A percentile compares a stretch with the other conserved stretches of the same genome.
Conservation (phyloP, 2,888 invertebrate genomes). For the Blastobasis adustella region DNA sequence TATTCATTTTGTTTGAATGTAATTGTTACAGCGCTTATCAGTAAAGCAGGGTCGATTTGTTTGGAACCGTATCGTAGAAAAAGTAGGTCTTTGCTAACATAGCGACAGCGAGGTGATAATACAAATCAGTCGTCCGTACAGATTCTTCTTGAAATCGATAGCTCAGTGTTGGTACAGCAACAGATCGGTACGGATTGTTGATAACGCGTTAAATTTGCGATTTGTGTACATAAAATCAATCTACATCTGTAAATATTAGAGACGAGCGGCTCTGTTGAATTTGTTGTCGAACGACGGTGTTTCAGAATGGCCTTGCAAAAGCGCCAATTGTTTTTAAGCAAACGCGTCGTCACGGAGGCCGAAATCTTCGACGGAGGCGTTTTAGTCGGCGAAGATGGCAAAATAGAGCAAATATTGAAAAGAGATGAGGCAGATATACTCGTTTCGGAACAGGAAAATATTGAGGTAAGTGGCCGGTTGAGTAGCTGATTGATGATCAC, state of each 20-base stretch:
- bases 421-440: slow-evolving; percentile 60
- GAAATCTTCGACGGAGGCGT: slow-evolving; percentile 75
- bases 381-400: slow-evolving; percentile 73
- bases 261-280: too few species aligned
- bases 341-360: slow-evolving; percentile 66
- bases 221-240: too few species aligned
- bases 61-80: neutral
- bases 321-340: slow-evolving; percentile 60
- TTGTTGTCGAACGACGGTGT: too few species aligned
- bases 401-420: slow-evolving; percentile 70
- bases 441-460: slow-evolving; percentile 58
- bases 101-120: slow-evolving; percentile 8
- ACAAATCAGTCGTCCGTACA: slow-evolving; percentile 5
- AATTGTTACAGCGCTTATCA: neutral
- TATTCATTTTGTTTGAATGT: too few species aligned
- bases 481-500: too few species aligned
- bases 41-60: neutral
- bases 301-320: slow-evolving; percentile 9
- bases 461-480: slow-evolving; percentile 51
- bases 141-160: slow-evolving; percentile 16
- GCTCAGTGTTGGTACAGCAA: slow-evolving; percentile 18
- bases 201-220: too few species aligned
- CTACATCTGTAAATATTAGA: too few species aligned
- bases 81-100: neutral
- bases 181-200: slow-evolving; percentile 6